These are phyloP conservation scores for Amphiprion ocellaris DNA, from an alignment of 2,113 vertebrate species.

Conservation along the genomic window DNA sequence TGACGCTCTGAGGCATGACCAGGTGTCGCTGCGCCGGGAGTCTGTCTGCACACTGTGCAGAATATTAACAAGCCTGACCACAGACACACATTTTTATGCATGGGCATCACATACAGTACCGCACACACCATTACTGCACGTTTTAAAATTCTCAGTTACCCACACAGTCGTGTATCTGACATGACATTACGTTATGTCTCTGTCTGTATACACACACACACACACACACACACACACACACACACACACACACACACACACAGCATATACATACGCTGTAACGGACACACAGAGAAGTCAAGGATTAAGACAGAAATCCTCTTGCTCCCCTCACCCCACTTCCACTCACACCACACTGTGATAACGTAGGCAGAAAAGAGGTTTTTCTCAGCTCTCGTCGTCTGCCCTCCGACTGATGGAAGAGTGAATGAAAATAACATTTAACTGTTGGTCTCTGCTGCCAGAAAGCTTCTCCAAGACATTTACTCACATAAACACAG, in stretches of 20 bases:
- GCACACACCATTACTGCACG: neutral
- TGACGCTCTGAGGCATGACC: constrained; percentile 73
- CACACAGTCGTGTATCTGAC: neutral
- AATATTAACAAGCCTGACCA: constrained; percentile 74
- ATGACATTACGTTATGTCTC: neutral
- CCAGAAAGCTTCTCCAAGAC: constrained; percentile 41
- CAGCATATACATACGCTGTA: neutral
- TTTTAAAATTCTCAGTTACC: neutral
- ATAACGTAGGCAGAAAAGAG: constrained; percentile 30
- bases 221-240: neutral
- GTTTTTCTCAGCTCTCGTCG: constrained; percentile 45
- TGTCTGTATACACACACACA: neutral
- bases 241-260: neutral
- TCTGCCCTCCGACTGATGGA: constrained; percentile 48
- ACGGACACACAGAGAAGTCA: constrained; percentile 19
- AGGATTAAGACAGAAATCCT: constrained; percentile 51
- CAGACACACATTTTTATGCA: constrained; percentile 19
- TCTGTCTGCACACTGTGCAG: constrained; percentile 53
- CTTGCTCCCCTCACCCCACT: neutral
- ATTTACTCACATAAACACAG: constrained; percentile 22
- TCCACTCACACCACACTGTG: constrained; percentile 24
- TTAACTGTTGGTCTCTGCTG: constrained; percentile 30
- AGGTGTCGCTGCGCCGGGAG: constrained; percentile 66
- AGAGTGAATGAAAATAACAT: constrained; percentile 42
- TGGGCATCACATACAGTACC: neutral